Evolutionary conservation across 2,888 invertebrate genomes (phyloP), one percentile per base, ranked within the genome.

Genomic region (Nebria brevicollis): DNA sequence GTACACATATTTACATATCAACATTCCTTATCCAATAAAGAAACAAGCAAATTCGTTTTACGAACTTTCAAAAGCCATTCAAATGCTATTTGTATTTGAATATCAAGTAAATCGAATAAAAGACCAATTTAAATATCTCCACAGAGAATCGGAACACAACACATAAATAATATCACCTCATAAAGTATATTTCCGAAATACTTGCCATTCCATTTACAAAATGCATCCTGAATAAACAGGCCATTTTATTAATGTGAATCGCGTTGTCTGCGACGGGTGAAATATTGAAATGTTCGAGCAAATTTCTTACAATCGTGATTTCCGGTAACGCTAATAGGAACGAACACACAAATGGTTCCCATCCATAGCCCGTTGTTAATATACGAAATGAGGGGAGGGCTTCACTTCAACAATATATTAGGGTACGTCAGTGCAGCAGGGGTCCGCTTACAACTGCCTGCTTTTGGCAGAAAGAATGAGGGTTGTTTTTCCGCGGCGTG

Each of bases 401-500:
- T 80, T 80, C 75, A 75, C 75, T 80, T 75, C 54, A 80, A 80
- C 80, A 70, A 80, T 80, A 80, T 75, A 80, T 80, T 80, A 80
- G 80, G 80, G 80, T 54, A 80, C 75, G 80, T 80, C 80, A 80
- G 54, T 54, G 0, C 73, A 65, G 15, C 26, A 78, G 73, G 78
- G 70, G 80, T 80, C 65, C 34, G 73, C 43, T 66, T 77, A 34
- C 34, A 41, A 10, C 41, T 15, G 65, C 11, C 66, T 83, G 83
- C 82, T 82, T 75, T 83, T 83, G 83, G 82, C 83, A 84, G 83
- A 84, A 84, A 83, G 80, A 85, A 84, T 73, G 84, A 76, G 54
- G 78, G 83, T 77, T 82, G 83, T 84, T 84, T 84, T 85, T 83
- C 83, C 83, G 83, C 83, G 83, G 82, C 82, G 83, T 83, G 83